Evolutionary conservation across 2,797 vertebrate species (phyloP).

Genomic region (Falco biarmicus): DNA sequence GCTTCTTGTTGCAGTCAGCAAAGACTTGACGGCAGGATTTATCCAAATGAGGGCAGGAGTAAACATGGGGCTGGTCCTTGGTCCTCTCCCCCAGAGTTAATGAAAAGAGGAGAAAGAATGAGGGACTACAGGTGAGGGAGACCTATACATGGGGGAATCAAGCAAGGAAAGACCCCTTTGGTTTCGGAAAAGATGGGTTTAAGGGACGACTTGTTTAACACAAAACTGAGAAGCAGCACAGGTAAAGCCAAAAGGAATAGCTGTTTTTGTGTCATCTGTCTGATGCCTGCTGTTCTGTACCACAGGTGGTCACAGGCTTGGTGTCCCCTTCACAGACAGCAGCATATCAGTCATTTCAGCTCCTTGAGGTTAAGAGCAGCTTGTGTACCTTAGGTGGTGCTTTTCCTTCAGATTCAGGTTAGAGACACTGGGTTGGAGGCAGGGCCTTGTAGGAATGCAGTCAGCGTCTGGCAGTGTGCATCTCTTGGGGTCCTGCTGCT

Average conservation of each 20-base stretch:
- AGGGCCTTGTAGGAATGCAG: not conserved
- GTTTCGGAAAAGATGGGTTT: not conserved
- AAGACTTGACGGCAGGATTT: not conserved
- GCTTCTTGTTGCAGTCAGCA: not conserved
- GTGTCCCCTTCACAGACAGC: accelerated
- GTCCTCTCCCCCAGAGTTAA: not conserved
- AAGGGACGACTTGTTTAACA: not conserved
- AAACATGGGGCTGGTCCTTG: not conserved
- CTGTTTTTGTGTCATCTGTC: not conserved
- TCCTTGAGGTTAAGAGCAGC: not conserved
- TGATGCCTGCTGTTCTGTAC: not conserved
- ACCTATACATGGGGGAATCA: not conserved
- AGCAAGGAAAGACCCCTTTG: not conserved
- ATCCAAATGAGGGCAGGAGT: not conserved
- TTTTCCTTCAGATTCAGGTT: not conserved
- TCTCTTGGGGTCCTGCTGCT: not conserved
- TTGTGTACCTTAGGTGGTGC: accelerated
- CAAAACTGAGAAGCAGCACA: too few species aligned
- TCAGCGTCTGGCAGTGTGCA: not conserved
- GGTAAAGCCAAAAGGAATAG: not conserved
- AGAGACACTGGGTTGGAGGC: not conserved
- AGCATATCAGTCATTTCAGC: accelerated
- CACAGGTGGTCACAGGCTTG: accelerated
- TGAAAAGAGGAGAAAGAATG: not conserved
- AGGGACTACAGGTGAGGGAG: not conserved